These are phyloP conservation scores for Mus pahari DNA, from an alignment of 2,113 vertebrate genomes.

Conservation along the genomic window DNA sequence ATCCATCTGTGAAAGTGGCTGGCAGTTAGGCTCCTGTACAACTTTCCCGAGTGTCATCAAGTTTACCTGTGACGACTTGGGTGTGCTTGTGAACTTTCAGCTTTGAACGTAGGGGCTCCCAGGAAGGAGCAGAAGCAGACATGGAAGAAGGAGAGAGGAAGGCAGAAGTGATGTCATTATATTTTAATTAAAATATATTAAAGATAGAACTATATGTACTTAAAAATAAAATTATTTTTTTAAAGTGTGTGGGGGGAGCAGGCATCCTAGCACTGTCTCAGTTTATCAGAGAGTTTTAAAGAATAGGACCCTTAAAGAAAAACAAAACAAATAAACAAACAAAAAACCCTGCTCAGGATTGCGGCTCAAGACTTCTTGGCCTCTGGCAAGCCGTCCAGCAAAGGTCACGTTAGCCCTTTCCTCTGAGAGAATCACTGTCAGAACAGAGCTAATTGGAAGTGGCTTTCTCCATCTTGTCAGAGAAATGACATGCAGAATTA, in stretches of 20 bases:
- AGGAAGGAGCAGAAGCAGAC: not conserved
- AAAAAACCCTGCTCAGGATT: not conserved
- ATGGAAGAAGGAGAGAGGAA: not conserved
- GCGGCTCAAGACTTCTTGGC: not conserved
- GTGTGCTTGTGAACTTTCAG: not conserved
- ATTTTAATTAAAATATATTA: not conserved
- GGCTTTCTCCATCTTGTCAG: slow-evolving; percentile 22
- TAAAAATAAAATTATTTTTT: not conserved
- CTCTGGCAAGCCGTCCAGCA: not conserved
- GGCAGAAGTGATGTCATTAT: not conserved
- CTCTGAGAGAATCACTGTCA: slow-evolving; percentile 21
- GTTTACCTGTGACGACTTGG: not conserved
- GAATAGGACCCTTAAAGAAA: not conserved
- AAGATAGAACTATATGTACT: not conserved
- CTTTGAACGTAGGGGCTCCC: not conserved
- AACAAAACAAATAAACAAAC: not conserved
- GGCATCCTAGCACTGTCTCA: not conserved
- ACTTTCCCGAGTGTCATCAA: not conserved
- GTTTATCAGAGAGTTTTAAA: not conserved
- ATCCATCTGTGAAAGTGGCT: not conserved
- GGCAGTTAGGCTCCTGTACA: not conserved
- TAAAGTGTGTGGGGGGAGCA: not conserved
- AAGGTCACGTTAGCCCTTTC: not conserved
- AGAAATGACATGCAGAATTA: slow-evolving; percentile 35
- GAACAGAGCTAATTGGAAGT: slow-evolving; percentile 49